Conservation (phyloP, 2,888 invertebrate species). For the Coenonympha glycerion region DNA sequence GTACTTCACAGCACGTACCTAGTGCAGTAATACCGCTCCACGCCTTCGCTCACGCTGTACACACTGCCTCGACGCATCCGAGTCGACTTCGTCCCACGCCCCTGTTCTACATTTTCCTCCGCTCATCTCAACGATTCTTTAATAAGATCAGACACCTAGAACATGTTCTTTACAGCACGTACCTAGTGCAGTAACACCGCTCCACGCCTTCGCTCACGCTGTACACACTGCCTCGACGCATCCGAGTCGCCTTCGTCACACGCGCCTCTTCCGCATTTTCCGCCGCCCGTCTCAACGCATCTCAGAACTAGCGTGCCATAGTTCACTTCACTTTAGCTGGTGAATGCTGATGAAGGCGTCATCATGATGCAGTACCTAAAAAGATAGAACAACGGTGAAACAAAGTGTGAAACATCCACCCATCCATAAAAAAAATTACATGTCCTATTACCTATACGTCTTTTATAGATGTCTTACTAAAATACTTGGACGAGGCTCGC, state of each 20-base stretch:
- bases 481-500: too few relatives aligned
- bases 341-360: slow-evolving; percentile 8
- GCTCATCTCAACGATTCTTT: slow-evolving; percentile 22
- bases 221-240: slow-evolving; percentile 71
- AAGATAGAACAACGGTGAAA: slow-evolving; percentile 11
- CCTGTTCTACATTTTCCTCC: slow-evolving; percentile 27
- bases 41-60: not conserved
- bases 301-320: slow-evolving; percentile 21
- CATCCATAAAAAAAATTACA: too few relatives aligned
- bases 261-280: slow-evolving; percentile 35
- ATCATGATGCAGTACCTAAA: slow-evolving; percentile 23
- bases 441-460: too few relatives aligned
- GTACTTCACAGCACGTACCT: slow-evolving; percentile 41
- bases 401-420: too few relatives aligned
- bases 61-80: not conserved
- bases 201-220: slow-evolving; percentile 72
- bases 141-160: not conserved
- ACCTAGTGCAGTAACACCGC: slow-evolving; percentile 69
- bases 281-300: slow-evolving; percentile 23
- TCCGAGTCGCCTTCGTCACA: slow-evolving; percentile 56
- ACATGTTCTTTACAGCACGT: not conserved
- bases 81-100: slow-evolving; percentile 33
- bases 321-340: slow-evolving; percentile 18
- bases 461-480: too few relatives aligned
- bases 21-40: slow-evolving; percentile 66